These are phyloP conservation scores for Ciona savignyi DNA, from an alignment of 23 tunicate genomes.

Conservation along the genomic window DNA sequence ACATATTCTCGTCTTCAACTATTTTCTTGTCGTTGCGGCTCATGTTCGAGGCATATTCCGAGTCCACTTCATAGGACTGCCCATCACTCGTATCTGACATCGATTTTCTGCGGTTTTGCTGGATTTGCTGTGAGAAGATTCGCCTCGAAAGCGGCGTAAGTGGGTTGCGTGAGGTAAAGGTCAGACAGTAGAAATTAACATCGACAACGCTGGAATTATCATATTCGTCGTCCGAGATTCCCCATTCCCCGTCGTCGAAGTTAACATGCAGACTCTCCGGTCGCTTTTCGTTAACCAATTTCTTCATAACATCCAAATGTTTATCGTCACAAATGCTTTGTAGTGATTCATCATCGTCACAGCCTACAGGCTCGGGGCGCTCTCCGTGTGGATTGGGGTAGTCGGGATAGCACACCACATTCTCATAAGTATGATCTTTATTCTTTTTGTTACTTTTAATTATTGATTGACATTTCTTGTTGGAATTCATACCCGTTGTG, in stretches of 20 bases:
- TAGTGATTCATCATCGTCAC: slow-evolving; percentile 10
- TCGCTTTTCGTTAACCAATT: neutral
- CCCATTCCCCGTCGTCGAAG: slow-evolving; percentile 36
- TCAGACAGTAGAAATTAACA: slow-evolving; percentile 72
- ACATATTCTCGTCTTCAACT: neutral
- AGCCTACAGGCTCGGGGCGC: slow-evolving; percentile 53
- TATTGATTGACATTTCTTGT: neutral
- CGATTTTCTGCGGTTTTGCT: slow-evolving; percentile 9
- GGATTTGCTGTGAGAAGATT: slow-evolving; percentile 43
- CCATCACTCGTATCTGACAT: neutral
- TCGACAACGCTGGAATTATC: slow-evolving; percentile 25
- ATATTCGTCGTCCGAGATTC: slow-evolving; percentile 7
- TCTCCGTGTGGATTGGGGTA: slow-evolving; percentile 18
- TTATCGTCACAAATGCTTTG: neutral
- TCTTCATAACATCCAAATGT: neutral
- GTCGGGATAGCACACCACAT: neutral
- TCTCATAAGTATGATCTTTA: neutral
- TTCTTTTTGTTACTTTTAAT: neutral
- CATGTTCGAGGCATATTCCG: neutral
- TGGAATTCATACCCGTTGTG: neutral
- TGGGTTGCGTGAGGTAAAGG: slow-evolving; percentile 61
- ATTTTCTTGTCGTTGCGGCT: neutral
- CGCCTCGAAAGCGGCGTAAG: slow-evolving; percentile 67
- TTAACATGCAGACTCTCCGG: slow-evolving; percentile 67
- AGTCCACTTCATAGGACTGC: neutral